Evolutionary conservation across 2,113 vertebrate genomes (phyloP).

Genomic region (Hippocampus abdominalis): DNA sequence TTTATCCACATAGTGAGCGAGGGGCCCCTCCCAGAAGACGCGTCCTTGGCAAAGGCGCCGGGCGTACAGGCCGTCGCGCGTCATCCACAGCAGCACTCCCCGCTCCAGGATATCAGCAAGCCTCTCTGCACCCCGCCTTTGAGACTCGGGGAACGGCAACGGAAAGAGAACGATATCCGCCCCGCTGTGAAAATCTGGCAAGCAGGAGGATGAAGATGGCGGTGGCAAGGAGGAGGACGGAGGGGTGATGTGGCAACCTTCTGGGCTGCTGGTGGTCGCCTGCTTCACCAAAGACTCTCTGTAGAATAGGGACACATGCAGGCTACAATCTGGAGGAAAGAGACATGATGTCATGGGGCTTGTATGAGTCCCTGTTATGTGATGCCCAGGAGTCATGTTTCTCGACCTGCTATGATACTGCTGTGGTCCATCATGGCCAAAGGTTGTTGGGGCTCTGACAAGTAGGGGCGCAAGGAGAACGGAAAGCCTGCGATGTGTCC

Average conservation of each 20-base stretch:
- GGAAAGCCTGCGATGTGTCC: conserved; percentile 81
- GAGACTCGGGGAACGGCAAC: conserved; percentile 85
- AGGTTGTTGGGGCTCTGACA: conserved; percentile 84
- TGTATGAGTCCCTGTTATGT: background rate
- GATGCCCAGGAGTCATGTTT: background rate
- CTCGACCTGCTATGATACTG: conserved; percentile 83
- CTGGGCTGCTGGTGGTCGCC: conserved; percentile 83
- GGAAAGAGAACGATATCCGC: conserved; percentile 88
- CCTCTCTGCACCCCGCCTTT: conserved; percentile 88
- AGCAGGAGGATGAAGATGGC: conserved; percentile 74
- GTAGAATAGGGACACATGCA: conserved; percentile 92
- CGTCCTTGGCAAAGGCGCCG: conserved; percentile 92
- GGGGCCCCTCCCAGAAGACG: conserved; percentile 93
- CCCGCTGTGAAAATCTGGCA: conserved; percentile 69
- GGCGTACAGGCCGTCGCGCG: conserved; percentile 86
- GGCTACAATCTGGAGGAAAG: conserved; percentile 78
- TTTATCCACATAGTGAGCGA: conserved; percentile 81
- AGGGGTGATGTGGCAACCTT: conserved; percentile 91
- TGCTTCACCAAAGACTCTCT: conserved; percentile 90
- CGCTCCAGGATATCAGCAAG: conserved; percentile 84
- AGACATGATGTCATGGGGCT: background rate
- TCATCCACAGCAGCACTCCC: conserved; percentile 91
- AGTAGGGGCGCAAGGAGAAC: conserved; percentile 94
- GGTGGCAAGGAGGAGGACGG: conserved; percentile 62
- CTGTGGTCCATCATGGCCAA: conserved; percentile 84